Base-by-base conservation (phyloP, 2,888 invertebrate genomes). In the Lasioglossum marginatum region DNA sequence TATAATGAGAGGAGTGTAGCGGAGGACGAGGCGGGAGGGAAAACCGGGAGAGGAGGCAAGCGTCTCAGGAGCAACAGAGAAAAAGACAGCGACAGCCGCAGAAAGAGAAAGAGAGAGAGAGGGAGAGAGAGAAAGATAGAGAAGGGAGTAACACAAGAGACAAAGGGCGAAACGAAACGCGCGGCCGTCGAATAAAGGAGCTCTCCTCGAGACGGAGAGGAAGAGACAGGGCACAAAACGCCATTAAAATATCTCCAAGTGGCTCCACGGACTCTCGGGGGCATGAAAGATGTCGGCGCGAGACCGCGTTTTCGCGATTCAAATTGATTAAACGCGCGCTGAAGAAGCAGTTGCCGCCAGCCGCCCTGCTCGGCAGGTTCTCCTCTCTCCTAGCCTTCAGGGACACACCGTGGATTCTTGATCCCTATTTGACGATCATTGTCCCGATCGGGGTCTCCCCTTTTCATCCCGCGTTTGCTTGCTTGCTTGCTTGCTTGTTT, bases 201-300 rank as follows among this genome's bases (percentile, higher is more conserved):
- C 40, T 6, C 85, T 90, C 70, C 70, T 70, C 80, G 72, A 40
- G 84, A 45, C 87, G 86, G 82, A 81, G 79, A 84, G 82, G 52
- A 68, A 82, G 72, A 73, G 82, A 89, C 85, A 77, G 84, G 87
- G 89, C 90, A 94, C 93, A 94, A 94, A 94, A 93, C 94, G 92
- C 92, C 94, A 94, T 94, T 95, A 94, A 95, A 94, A 94, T 93
- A 94, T 92, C 89, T 91, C 88, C 83, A 88, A 91, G 91, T 91
- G 91, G 89, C 86, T 73, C 63, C 79, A 78, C 63, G 83, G 71
- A 79, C 71, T 77, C 79, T 81, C 31, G 45, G 31, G 77, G 31
- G 77, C 87, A 77, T 82, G 88, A 86, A 86, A 86, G 83, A 88
- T 78, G 86, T 75, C 84, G 48, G 57, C 72, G 83, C 77, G 86